phyloP scores from a whole-genome alignment of 2,888 invertebrate genomes.

The Patella depressa region DNA sequence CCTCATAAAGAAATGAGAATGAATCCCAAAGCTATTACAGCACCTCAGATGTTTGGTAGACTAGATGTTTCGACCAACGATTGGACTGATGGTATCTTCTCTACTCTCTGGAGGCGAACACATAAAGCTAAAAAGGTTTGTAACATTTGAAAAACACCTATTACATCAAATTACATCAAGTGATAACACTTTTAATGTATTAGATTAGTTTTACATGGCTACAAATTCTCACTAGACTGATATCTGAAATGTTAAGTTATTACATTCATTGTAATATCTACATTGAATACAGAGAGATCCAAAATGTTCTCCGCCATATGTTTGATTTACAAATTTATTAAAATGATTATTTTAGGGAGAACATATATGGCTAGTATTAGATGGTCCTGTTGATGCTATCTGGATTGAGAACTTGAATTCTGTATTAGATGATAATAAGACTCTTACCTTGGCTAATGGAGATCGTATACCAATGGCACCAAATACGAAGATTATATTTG shows the following conservation, averaged over 20 bases:
- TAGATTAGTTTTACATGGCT: too few relatives aligned
- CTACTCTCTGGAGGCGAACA: conserved; percentile 95
- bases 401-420: conserved; percentile 73
- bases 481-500: conserved; percentile 72
- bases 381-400: conserved; percentile 72
- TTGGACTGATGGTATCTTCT: conserved; percentile 99
- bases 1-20: conserved; percentile 95
- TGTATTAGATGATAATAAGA: conserved; percentile 73
- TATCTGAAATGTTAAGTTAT: too few relatives aligned
- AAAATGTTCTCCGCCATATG: too few relatives aligned
- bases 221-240: too few relatives aligned
- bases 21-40: conserved; percentile 98
- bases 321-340: too few relatives aligned
- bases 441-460: conserved; percentile 72
- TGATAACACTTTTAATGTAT: too few relatives aligned
- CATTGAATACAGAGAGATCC: too few relatives aligned
- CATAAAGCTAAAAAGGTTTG: conserved; percentile 84
- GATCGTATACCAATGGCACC: conserved; percentile 72
- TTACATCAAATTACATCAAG: too few relatives aligned
- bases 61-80: conserved; percentile 97
- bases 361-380: conserved; percentile 71
- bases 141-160: too few relatives aligned
- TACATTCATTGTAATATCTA: too few relatives aligned
- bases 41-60: conserved; percentile 97
- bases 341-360: conserved; percentile 73